phyloP scores from a whole-genome alignment of 2,797 vertebrate genomes.

The Xenopus petersii region DNA sequence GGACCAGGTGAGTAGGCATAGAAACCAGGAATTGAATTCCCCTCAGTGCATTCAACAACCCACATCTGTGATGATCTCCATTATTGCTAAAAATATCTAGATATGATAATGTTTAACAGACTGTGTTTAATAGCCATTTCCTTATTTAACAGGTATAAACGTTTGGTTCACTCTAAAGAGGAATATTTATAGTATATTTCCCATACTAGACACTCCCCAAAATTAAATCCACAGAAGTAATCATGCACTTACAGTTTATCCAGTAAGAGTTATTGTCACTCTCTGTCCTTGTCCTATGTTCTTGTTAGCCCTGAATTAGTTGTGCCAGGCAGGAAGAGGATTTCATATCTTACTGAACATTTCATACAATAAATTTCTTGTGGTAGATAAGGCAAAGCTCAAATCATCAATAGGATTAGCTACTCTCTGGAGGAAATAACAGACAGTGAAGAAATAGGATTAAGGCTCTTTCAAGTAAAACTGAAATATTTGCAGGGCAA shows the following conservation, averaged over 20 bases:
- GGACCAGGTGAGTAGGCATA: too few relatives aligned
- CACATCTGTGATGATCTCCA: too few relatives aligned
- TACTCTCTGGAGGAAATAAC: conserved; percentile 35
- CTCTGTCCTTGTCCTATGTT: conserved; percentile 29
- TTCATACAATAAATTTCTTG: conserved; percentile 22
- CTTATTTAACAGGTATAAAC: too few relatives aligned
- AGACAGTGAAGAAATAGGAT: conserved; percentile 40
- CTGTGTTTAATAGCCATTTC: too few relatives aligned
- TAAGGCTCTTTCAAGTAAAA: conserved; percentile 28
- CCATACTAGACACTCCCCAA: too few relatives aligned
- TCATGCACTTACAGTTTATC: conserved; percentile 6
- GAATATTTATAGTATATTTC: too few relatives aligned
- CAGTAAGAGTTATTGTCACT: conserved; percentile 22
- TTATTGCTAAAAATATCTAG: too few relatives aligned
- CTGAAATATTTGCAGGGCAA: conserved; percentile 18
- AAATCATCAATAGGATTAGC: conserved; percentile 46
- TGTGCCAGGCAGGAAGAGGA: conserved; percentile 27
- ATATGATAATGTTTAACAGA: too few relatives aligned
- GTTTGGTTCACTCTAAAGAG: too few relatives aligned
- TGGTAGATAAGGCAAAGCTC: conserved; percentile 37
- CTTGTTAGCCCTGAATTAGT: conserved; percentile 20
- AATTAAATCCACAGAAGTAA: conserved; percentile 19
- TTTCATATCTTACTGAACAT: conserved; percentile 4
- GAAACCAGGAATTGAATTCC: too few relatives aligned
- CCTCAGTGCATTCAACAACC: too few relatives aligned